Base-by-base conservation (phyloP, 1,140 invertebrate genomes). In the Bilobella aurantiaca region DNA sequence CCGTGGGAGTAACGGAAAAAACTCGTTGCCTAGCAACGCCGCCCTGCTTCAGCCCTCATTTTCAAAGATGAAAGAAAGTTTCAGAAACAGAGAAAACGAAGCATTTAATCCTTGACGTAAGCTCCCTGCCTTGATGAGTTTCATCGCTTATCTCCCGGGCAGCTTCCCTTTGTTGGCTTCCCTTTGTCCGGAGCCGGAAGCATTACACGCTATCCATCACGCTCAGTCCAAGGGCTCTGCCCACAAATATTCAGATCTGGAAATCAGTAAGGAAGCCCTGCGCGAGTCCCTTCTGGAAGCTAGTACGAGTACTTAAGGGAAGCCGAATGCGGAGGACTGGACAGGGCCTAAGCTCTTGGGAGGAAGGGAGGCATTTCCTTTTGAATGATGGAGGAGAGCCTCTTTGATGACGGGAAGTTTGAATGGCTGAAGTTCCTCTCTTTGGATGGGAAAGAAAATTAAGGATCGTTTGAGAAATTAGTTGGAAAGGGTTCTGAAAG, bases 401-500 rank as follows among this genome's bases (percentile, higher is more conserved):
- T 42, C 34, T 42, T 42, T 56, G 49, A 25, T 56, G 49, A 23
- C 5, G 14, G 14, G 14, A 12, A 25, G 49, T 56, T 56, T 56
- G 49, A 56, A 56, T 56, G 34, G 34, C 8, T 8, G 34, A 42
- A 42, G 34, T 42, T 42, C 8, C n/a, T n/a, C n/a, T n/a, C n/a
- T n/a, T 42, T 42, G 34, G 34, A 42, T 23, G 53, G 23, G 53
- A 28, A 57, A 23, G 23, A 23, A 57, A 57, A 57, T 57, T 57
- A 57, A 57, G 58, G 28, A 29, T 21, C 28, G 16, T 28, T 16
- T 16, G 28, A 59, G 58, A 59, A 59, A 59, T 59, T 59, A 59
- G 58, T 59, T 59, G 46, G 21, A 49, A 2, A 30, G 62, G 46
- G 53, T 46, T 63, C 46, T 18, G 32, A 30, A 62, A 63, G 58